Conservation (phyloP, 2,888 invertebrate species). For the Gonocerus acuteangulatus region DNA sequence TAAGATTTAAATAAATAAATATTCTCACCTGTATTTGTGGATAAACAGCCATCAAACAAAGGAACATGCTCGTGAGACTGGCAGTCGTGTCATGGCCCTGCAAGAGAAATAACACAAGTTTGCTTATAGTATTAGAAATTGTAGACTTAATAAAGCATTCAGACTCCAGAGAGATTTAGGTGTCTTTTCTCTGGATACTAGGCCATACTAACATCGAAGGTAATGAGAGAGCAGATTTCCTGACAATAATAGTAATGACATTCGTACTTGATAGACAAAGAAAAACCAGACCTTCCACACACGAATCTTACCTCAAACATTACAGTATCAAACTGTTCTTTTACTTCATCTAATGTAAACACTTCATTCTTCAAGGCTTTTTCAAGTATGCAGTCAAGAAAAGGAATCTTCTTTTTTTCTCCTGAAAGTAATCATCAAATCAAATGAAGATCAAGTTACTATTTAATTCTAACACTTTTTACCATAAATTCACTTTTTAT, state of each 20-base stretch:
- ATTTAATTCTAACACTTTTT: conserved; percentile 43
- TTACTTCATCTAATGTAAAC: conserved; percentile 70
- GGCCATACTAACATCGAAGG: too few species aligned
- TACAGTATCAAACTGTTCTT: conserved; percentile 78
- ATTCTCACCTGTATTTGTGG: conserved; percentile 59
- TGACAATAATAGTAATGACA: too few species aligned
- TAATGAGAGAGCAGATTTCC: too few species aligned
- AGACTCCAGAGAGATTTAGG: too few species aligned
- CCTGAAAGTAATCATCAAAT: conserved; percentile 48
- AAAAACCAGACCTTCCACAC: background rate
- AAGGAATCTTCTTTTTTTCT: conserved; percentile 73
- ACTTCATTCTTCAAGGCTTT: conserved; percentile 67
- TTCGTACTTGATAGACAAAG: background rate
- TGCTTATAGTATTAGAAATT: background rate
- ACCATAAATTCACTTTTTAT: background rate
- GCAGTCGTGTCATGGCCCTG: conserved; percentile 76
- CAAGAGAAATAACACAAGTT: background rate
- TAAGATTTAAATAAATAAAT: too few species aligned
- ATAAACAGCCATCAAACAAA: conserved; percentile 67
- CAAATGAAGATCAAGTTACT: too few species aligned
- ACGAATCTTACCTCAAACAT: conserved; percentile 80
- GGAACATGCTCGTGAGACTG: conserved; percentile 70
- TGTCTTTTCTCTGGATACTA: too few species aligned
- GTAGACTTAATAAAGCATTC: background rate
- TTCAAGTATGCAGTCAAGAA: conserved; percentile 81